Percentiles rank a stretch among this genome's conserved stretches.
Evolutionary conservation across 2,113 vertebrate genomes (phyloP).

Genomic region (Aldabrachelys gigantea): DNA sequence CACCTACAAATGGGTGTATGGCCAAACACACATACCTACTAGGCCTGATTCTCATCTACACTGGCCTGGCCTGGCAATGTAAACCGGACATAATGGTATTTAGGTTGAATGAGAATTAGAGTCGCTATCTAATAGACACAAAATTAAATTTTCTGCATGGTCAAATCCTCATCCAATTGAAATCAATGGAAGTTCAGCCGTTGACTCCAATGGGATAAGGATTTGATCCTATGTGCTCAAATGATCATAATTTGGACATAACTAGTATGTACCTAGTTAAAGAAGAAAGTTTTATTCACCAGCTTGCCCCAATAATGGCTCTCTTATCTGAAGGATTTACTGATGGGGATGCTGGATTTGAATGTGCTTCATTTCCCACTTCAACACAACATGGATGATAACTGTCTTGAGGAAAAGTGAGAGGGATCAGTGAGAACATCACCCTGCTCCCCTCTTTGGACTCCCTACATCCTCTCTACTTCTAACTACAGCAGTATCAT

Average conservation of each 20-base stretch:
- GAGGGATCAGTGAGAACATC: background rate
- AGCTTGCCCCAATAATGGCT: background rate
- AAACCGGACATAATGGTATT: background rate
- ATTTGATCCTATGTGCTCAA: background rate
- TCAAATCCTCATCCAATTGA: background rate
- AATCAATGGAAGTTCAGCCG: no score
- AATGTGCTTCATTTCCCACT: background rate
- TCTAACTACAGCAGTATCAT: background rate
- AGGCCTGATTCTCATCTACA: background rate
- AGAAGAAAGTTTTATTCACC: background rate
- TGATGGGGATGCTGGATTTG: no score
- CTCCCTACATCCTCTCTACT: background rate
- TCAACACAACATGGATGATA: background rate
- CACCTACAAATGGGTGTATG: background rate
- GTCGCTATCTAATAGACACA: background rate
- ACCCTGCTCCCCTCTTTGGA: background rate
- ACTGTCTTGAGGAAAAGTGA: background rate
- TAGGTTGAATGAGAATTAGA: background rate
- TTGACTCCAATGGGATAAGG: no score
- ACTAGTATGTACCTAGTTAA: background rate
- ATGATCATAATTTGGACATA: background rate
- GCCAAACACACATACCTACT: background rate
- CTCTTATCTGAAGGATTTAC: no score
- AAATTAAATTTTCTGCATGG: background rate
- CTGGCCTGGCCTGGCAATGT: accelerated